These are phyloP conservation scores for Polymixis lichenea DNA, from an alignment of 2,888 invertebrate genomes.

Conservation along the genomic window DNA sequence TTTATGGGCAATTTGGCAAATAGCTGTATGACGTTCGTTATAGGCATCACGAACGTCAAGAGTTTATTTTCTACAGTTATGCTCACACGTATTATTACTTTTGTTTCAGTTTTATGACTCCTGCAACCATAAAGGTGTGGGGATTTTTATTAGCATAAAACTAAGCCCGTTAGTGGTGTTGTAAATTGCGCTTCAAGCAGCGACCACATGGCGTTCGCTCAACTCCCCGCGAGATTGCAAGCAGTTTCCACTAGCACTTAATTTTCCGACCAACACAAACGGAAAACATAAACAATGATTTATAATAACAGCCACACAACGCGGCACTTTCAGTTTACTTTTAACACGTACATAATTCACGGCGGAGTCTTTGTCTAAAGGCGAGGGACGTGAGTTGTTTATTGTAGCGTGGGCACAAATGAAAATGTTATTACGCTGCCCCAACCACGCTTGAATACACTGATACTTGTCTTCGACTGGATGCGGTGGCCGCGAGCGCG, in stretches of 20 bases:
- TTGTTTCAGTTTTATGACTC: slow-evolving; percentile 57
- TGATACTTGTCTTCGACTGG: slow-evolving; percentile 71
- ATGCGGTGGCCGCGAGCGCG: slow-evolving; percentile 58
- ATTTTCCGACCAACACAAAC: slow-evolving; percentile 88
- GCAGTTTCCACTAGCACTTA: slow-evolving; percentile 87
- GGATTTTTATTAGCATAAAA: slow-evolving; percentile 68
- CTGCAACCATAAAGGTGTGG: slow-evolving; percentile 37
- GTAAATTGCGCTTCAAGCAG: slow-evolving; percentile 76
- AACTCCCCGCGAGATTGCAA: slow-evolving; percentile 82
- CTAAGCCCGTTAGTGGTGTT: slow-evolving; percentile 68
- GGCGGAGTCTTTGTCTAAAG: slow-evolving; percentile 90
- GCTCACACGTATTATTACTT: slow-evolving; percentile 43
- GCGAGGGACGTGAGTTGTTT: slow-evolving; percentile 90
- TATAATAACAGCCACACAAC: slow-evolving; percentile 90
- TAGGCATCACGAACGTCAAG: slow-evolving; percentile 19
- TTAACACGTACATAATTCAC: slow-evolving; percentile 91
- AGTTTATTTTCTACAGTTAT: slow-evolving; percentile 34
- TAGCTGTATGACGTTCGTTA: slow-evolving; percentile 17
- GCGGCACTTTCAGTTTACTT: slow-evolving; percentile 90
- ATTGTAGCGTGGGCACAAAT: slow-evolving; percentile 90
- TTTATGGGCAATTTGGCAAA: slow-evolving; percentile 35
- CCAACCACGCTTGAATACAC: slow-evolving; percentile 77
- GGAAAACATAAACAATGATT: slow-evolving; percentile 91
- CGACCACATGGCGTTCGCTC: slow-evolving; percentile 77
- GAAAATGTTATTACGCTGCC: slow-evolving; percentile 89